Conservation (phyloP, 2,888 invertebrate species). For the Drosophila neutralis region DNA sequence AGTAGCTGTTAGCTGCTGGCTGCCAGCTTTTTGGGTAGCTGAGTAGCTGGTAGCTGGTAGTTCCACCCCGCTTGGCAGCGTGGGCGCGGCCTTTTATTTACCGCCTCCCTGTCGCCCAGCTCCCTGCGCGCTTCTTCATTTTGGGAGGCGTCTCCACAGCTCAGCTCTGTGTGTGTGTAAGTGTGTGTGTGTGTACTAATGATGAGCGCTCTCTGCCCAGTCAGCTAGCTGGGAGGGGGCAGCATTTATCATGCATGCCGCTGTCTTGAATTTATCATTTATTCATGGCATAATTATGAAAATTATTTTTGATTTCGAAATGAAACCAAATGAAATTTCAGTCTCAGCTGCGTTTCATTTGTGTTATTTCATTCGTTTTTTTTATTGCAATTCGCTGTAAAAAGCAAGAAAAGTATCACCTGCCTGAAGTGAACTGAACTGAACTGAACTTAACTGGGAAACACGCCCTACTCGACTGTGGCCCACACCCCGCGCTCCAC, state of each 20-base stretch:
- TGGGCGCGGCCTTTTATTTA: constrained; percentile 66
- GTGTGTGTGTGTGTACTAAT: constrained; percentile 52
- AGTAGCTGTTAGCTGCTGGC: constrained; percentile 7
- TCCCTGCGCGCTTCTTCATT: constrained; percentile 23
- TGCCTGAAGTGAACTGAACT: constrained; percentile 43
- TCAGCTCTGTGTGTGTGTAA: constrained; percentile 18
- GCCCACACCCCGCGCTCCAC: constrained; percentile 59
- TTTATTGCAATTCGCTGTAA: constrained; percentile 30
- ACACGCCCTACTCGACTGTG: constrained; percentile 37
- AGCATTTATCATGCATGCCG: constrained; percentile 53
- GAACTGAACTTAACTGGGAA: constrained; percentile 12
- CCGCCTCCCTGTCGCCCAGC: constrained; percentile 5
- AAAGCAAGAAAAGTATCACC: constrained; percentile 66
- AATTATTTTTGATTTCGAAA: constrained; percentile 63
- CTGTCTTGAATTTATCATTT: constrained; percentile 57
- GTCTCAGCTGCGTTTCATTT: constrained; percentile 24
- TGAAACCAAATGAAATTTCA: constrained; percentile 14
- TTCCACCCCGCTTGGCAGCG: constrained; percentile 48
- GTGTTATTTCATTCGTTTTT: neutral
- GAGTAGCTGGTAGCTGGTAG: constrained; percentile 11
- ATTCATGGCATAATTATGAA: constrained; percentile 68
- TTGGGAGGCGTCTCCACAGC: constrained; percentile 45
- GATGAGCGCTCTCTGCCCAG: constrained; percentile 53
- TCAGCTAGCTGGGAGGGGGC: constrained; percentile 26
- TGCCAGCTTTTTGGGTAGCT: constrained; percentile 4